Evolutionary conservation across 2,113 vertebrate species (phyloP), one percentile per base, ranked within the genome.

Genomic region (Origma solitaria): DNA sequence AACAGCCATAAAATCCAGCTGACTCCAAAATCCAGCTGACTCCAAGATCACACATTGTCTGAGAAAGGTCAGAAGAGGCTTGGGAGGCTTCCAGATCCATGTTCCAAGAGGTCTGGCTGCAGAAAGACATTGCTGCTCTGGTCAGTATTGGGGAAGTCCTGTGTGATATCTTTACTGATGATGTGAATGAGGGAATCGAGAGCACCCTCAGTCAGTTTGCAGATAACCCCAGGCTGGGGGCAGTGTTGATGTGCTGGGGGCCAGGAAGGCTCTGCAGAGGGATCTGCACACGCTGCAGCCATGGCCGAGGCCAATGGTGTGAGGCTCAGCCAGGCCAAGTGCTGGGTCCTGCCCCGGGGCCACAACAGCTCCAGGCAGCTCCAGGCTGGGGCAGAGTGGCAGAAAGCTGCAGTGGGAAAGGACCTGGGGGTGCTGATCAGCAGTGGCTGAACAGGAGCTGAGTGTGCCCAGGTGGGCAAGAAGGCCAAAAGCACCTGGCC

Each of bases 41-140:
- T n/a, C 33, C n/a, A 71, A 0, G 0, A 42, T 37, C 3, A 2
- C 35, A 6, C 4, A 1, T 77, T 80, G 15, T 24, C 37, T 27
- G 13, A 54, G 21, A 51, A 93, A 38, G 17, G 25, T 51, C 17
- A 62, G 38, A 75, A 69, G 45, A 49, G 31, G 23, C 13, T 49
- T 76, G 16, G 22, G 31, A 83, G 49, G 11, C 40, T 60, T 72
- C 14, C 0, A 5, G 18, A 42, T 70, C 24, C 21, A 21, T 2
- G 0, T 24, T 86, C 38, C 1, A 17, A 27, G 30, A 61, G 13
- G 4, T 56, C 45, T 71, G 44, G 4, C 40, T 2, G 4, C 27
- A 56, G 60, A 51, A 80, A 66, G 54, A 35, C n/a, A 30, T 57
- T 44, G 35, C 54, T 82, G 56, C 54, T 77, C 62, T 82, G 25